Conservation (phyloP, 2,113 vertebrate species). For the Bungarus multicinctus region DNA sequence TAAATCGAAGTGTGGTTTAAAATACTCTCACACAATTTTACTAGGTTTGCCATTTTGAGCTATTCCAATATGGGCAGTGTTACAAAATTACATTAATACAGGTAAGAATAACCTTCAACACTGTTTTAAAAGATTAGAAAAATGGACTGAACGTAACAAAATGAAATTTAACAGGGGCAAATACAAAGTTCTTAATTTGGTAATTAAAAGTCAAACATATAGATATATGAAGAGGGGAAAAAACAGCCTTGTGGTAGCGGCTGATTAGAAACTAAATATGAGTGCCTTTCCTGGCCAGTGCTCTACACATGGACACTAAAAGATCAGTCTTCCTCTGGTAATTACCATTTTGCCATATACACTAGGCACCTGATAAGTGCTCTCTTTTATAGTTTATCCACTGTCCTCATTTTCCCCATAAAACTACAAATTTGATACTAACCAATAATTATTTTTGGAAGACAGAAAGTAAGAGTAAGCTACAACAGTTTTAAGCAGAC, state of each 20-base stretch:
- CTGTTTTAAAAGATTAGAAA: neutral
- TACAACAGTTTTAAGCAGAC: slow-evolving; percentile 16
- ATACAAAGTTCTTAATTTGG: neutral
- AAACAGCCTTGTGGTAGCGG: neutral
- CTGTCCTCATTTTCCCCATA: slow-evolving; percentile 23
- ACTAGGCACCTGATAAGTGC: slow-evolving; percentile 24
- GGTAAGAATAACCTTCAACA: neutral
- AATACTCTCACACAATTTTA: neutral
- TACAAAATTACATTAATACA: neutral
- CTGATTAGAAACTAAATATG: neutral
- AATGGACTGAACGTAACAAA: neutral
- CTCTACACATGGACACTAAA: neutral
- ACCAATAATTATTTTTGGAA: slow-evolving; percentile 21
- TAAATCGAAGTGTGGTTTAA: neutral
- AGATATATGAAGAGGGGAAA: neutral
- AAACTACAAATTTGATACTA: slow-evolving; percentile 12
- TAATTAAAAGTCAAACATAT: neutral
- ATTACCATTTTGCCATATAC: slow-evolving; percentile 21
- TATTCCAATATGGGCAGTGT: neutral
- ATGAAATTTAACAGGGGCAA: neutral
- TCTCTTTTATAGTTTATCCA: slow-evolving; percentile 32
- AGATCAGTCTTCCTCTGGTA: neutral
- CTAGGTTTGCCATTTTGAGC: neutral
- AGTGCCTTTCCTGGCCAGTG: neutral
- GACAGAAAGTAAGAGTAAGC: neutral